Evolutionary conservation across 2,113 vertebrate species (phyloP), one percentile per base, ranked within the genome.

Genomic region (Paracanthobrama guichenoti): DNA sequence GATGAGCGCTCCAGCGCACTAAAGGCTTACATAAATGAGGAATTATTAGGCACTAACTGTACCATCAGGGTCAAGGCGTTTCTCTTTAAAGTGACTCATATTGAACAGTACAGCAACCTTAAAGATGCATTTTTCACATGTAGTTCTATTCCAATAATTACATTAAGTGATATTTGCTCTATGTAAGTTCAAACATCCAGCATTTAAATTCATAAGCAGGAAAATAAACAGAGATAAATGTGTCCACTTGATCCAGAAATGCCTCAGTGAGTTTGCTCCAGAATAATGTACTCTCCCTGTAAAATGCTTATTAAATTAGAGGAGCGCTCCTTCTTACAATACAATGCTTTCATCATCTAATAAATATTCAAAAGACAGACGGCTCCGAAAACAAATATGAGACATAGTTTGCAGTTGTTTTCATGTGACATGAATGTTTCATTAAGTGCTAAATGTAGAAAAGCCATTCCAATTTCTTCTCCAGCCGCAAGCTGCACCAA

Each of bases 311-410:
- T 89, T 92, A 72, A 87, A 91, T 91, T 86, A 88, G 81, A 88
- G 79, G 82, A 84, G 78, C 80, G 86, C 85, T 85, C 39, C 84
- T 88, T 44, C 87, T 87, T 89, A 89, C 82, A 89, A 85, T 90
- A 84, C 86, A 89, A 71, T 75, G 84, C 71, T 89, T 91, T 91
- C 87, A 88, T 83, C 60, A 44, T 87, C 89, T 89, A 89, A 89
- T 90, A 91, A 91, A 93, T 94, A 91, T 92, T 92, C 85, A 88
- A 84, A 87, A 75, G 90, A 79, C 75, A 78, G 79, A 89, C 84
- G 48, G 31, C 72, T 87, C 76, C 20, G 59, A 86, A 90, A 91
- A 92, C 86, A 91, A 92, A 92, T 89, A 87, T 12, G 53, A 85
- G 86, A 89, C 88, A 86, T 86, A 81, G 77, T 87, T 78, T 88